Evolutionary conservation across 2,888 invertebrate genomes (phyloP), one percentile per base, ranked within the genome.

Genomic region (Hypena proboscidalis): DNA sequence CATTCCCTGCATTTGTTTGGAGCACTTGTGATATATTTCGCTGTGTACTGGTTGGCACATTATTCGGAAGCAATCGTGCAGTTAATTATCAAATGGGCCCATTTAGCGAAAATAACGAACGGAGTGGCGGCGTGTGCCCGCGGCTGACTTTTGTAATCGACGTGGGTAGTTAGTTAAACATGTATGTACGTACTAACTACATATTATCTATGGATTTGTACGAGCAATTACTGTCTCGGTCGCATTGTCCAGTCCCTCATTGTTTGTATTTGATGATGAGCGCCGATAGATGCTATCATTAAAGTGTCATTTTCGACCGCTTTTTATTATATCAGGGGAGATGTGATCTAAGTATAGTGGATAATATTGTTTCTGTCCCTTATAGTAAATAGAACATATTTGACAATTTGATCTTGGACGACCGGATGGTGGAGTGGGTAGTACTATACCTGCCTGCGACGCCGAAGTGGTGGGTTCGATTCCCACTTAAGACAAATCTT

Each of bases 61-160:
- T 88, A 83, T 85, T 78, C 74, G 73, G 72, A 77, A 80, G 84
- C 81, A 85, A 85, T 85, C 79, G 85, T 76, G 85, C 84, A 86
- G 83, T 84, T 86, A 87, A 86, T 87, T 85, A 84, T 74, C 70
- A 82, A 86, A 88, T 85, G 80, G 82, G 79, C 61, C 74, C 83
- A 86, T 87, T 88, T 85, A 85, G 80, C 72, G 75, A 77, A 82
- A 82, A 85, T 82, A 85, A 84, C 77, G 78, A 77, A 79, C 71
- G 71, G 55, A 67, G 70, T 65, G 74, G 70, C 61, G 71, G 67
- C 66, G 64, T 67, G 66, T 60, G 58, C 62, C 66, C 63, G 70
- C 59, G 56, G 70, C 69, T 67, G 61, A 70, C 74, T 79, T 78
- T 77, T 77, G 74, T 82, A 73, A 77, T 74, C 61, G 70, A n/a